Percentiles rank a stretch among this genome's conserved stretches.
These are phyloP conservation scores for Phymanthus crucifer DNA, from an alignment of 92 coral and sea anemone genomes.

Conservation along the genomic window DNA sequence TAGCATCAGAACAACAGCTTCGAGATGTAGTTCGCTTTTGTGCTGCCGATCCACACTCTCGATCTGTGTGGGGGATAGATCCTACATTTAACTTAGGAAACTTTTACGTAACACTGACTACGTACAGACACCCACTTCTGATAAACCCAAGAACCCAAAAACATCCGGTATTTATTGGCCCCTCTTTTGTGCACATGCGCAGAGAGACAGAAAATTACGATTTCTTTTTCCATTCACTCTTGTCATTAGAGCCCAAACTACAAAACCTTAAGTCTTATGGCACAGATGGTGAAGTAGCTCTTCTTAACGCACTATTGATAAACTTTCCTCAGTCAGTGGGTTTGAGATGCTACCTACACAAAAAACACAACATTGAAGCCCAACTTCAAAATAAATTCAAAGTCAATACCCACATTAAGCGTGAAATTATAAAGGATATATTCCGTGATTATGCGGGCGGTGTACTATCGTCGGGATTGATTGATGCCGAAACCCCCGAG, in stretches of 20 bases:
- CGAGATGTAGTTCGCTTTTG: slow-evolving; percentile 34
- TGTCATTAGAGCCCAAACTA: slow-evolving; percentile 22
- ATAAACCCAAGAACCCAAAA: slow-evolving; percentile 34
- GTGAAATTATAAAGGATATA: slow-evolving; percentile 34
- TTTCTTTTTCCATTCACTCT: slow-evolving; percentile 35
- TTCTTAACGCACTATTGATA: slow-evolving; percentile 23
- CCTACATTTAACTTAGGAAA: slow-evolving; percentile 39
- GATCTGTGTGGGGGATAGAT: slow-evolving; percentile 32
- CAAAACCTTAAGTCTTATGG: slow-evolving; percentile 19
- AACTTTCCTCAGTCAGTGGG: slow-evolving; percentile 16
- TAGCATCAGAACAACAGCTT: slow-evolving; percentile 28
- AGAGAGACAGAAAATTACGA: slow-evolving; percentile 39
- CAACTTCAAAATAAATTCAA: slow-evolving; percentile 33
- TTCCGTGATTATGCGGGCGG: slow-evolving; percentile 51
- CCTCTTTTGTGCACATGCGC: slow-evolving; percentile 39
- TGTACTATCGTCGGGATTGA: slow-evolving; percentile 44
- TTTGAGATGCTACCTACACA: slow-evolving; percentile 42
- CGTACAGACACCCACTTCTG: slow-evolving; percentile 33
- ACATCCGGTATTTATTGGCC: slow-evolving; percentile 37
- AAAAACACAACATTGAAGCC: slow-evolving; percentile 37
- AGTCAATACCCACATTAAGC: slow-evolving; percentile 1
- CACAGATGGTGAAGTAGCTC: slow-evolving; percentile 36
- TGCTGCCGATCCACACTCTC: neutral
- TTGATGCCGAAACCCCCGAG: slow-evolving; percentile 40
- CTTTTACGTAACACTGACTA: slow-evolving; percentile 40